Evolutionary conservation across 1,140 invertebrate genomes (phyloP).

Genomic region (Anoplophora glabripennis): DNA sequence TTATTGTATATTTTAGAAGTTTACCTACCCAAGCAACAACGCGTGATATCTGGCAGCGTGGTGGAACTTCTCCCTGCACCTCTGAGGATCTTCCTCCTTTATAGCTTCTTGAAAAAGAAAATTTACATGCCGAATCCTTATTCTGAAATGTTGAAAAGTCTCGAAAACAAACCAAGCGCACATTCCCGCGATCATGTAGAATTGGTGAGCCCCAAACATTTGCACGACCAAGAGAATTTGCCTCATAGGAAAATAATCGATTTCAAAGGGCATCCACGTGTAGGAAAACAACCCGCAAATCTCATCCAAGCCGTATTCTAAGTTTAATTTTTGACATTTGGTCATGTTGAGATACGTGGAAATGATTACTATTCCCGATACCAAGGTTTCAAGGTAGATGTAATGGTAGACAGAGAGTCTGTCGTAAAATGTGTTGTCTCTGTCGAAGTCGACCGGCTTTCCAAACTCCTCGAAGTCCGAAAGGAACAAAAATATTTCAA

Average conservation of each 20-base stretch:
- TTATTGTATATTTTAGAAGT: conserved; percentile 12
- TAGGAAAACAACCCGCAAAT: conserved; percentile 14
- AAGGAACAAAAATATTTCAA: background rate
- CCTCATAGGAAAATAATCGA: conserved; percentile 16
- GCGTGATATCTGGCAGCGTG: too few relatives aligned
- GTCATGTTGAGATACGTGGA: background rate
- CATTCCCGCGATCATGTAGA: conserved; percentile 9
- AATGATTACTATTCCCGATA: background rate
- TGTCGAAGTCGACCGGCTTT: conserved; percentile 10
- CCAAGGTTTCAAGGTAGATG: background rate
- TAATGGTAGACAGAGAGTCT: conserved; percentile 2
- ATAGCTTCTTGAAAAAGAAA: conserved; percentile 11
- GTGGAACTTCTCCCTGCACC: conserved; percentile 9
- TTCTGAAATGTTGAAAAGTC: too few relatives aligned
- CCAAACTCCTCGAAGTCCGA: conserved; percentile 13
- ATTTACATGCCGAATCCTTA: too few relatives aligned
- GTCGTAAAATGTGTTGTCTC: background rate
- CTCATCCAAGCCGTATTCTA: conserved; percentile 1
- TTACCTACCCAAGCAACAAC: too few relatives aligned
- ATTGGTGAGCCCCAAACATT: background rate
- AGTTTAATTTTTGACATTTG: conserved; percentile 6
- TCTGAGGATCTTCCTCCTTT: background rate
- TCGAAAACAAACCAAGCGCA: conserved; percentile 4
- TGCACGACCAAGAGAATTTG: conserved; percentile 15
- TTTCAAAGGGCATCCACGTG: conserved; percentile 20